Conservation (phyloP, 2,888 invertebrate species). For the Noctua pronuba region DNA sequence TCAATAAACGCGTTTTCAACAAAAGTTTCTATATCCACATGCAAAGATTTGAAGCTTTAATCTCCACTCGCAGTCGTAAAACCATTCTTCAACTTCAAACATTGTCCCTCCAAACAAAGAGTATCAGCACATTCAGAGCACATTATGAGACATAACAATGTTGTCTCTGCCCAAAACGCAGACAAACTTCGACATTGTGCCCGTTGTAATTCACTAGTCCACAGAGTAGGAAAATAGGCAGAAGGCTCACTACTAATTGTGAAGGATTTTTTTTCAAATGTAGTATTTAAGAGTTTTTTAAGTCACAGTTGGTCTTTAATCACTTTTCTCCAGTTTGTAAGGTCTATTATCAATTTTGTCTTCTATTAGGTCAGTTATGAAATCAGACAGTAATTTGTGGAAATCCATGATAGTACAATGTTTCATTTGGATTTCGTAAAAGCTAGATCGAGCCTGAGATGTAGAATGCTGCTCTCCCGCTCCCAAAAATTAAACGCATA, state of each 20-base stretch:
- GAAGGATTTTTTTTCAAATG: neutral
- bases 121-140: conserved; percentile 42
- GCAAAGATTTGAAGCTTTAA: conserved; percentile 20
- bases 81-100: conserved; percentile 29
- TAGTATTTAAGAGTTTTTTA: neutral
- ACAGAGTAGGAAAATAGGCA: conserved; percentile 5
- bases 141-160: conserved; percentile 32
- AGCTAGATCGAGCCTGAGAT: neutral
- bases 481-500: neutral
- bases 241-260: conserved; percentile 11
- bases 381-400: neutral
- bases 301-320: neutral
- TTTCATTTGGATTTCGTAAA: too few relatives aligned
- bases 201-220: conserved; percentile 28
- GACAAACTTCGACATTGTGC: conserved; percentile 48
- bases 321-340: neutral
- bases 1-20: neutral
- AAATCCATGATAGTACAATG: neutral
- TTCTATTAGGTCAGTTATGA: neutral
- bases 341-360: neutral
- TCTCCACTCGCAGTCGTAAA: conserved; percentile 19
- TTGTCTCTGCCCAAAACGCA: conserved; percentile 40
- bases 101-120: conserved; percentile 28
- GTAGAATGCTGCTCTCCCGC: neutral
- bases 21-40: conserved; percentile 13